These are phyloP conservation scores for Hemaris fuciformis DNA, from an alignment of 2,888 invertebrate species.

Conservation along the genomic window DNA sequence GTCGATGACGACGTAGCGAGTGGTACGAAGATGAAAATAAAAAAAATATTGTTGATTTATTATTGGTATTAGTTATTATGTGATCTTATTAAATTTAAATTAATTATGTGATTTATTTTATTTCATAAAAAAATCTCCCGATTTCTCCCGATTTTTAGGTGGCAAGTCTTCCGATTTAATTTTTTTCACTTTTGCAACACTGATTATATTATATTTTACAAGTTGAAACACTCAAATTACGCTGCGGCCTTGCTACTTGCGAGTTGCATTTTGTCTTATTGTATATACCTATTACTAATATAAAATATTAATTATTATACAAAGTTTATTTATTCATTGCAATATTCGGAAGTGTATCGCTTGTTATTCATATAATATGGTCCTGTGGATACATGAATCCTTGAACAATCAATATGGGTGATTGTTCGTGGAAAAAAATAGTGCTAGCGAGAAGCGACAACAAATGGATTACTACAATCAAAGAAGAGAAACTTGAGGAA, in stretches of 20 bases:
- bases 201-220: background rate
- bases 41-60: too few species aligned
- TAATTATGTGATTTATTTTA: too few species aligned
- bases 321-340: background rate
- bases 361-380: slow-evolving; percentile 53
- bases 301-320: too few species aligned
- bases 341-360: background rate
- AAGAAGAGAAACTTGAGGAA: slow-evolving; percentile 42
- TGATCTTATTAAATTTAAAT: too few species aligned
- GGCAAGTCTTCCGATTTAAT: too few species aligned
- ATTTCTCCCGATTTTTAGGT: too few species aligned
- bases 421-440: slow-evolving; percentile 74
- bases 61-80: too few species aligned
- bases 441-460: slow-evolving; percentile 67
- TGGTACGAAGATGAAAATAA: too few species aligned
- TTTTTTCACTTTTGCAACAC: too few species aligned
- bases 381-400: slow-evolving; percentile 73
- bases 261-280: background rate
- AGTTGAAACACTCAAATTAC: background rate
- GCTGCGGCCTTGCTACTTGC: background rate
- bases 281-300: background rate
- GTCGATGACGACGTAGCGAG: too few species aligned
- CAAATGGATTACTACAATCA: slow-evolving; percentile 62
- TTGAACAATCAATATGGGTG: slow-evolving; percentile 79
- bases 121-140: too few species aligned